These are phyloP conservation scores for Cricetomys ansorgei DNA, from an alignment of 2,113 vertebrate species.

Conservation along the genomic window DNA sequence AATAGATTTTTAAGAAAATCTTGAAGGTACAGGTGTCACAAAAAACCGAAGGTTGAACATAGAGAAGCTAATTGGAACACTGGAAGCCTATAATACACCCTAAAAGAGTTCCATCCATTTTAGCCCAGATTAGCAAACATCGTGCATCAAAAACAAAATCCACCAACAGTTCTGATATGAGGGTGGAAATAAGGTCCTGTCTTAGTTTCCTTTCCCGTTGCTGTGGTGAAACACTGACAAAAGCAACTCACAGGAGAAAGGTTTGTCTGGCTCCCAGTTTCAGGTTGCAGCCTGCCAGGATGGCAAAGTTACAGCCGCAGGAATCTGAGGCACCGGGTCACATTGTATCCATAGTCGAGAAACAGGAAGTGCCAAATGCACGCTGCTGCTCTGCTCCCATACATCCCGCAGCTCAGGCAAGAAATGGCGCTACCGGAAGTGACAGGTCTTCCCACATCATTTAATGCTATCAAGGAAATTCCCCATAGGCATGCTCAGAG, in stretches of 20 bases:
- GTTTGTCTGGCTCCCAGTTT: not conserved
- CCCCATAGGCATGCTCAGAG: not conserved
- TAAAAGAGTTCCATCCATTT: slow-evolving; percentile 19
- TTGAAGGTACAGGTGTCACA: not conserved
- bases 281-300: not conserved
- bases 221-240: not conserved
- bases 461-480: not conserved
- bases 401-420: not conserved
- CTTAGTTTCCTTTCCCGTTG: not conserved
- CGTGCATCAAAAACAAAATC: not conserved
- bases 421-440: not conserved
- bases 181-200: not conserved
- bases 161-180: not conserved
- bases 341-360: not conserved
- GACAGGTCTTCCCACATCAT: not conserved
- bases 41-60: slow-evolving; percentile 34
- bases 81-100: slow-evolving; percentile 37
- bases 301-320: not conserved
- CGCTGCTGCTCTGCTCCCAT: not conserved
- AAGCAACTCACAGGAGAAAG: not conserved
- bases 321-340: not conserved
- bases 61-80: slow-evolving; percentile 22
- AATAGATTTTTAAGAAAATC: slow-evolving; percentile 1
- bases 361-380: not conserved
- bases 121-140: slow-evolving; percentile 29